A percentile compares a stretch with the other conserved stretches of the same genome.
These are phyloP conservation scores for Operophtera brumata DNA, from an alignment of 2,888 invertebrate genomes.

Conservation along the genomic window DNA sequence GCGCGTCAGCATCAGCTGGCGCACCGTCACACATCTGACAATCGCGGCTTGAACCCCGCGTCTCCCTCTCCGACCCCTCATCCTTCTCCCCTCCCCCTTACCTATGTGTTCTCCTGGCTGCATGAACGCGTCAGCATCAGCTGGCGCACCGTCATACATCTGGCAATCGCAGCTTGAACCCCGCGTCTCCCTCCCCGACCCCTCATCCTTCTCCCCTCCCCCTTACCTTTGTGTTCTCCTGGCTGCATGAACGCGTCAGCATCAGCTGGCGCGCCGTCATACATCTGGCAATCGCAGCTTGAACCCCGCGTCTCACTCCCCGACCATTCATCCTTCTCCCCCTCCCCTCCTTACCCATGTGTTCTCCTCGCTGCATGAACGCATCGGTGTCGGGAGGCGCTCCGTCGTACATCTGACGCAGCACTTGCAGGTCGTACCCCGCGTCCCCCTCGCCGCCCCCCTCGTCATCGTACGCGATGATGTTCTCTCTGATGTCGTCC, in stretches of 20 bases:
- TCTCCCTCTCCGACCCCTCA: no score
- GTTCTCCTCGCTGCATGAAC: conserved; percentile 68
- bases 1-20: no score
- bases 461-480: conserved; percentile 98
- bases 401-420: conserved; percentile 84
- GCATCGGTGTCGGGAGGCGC: conserved; percentile 79
- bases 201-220: no score
- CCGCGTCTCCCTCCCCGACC: conserved; percentile 98
- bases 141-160: conserved; percentile 82
- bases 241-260: conserved; percentile 4
- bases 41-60: no score
- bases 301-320: no score
- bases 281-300: no score
- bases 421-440: conserved; percentile 92
- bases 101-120: conserved; percentile 57
- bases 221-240: background rate
- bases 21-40: no score
- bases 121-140: conserved; percentile 77
- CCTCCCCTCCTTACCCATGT: conserved; percentile 3
- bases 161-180: conserved; percentile 92
- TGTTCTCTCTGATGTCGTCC: conserved; percentile 98
- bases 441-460: conserved; percentile 99
- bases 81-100: background rate
- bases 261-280: background rate
- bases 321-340: no score